Conservation (phyloP, 2,113 vertebrate genomes). For the Empidonax traillii region DNA sequence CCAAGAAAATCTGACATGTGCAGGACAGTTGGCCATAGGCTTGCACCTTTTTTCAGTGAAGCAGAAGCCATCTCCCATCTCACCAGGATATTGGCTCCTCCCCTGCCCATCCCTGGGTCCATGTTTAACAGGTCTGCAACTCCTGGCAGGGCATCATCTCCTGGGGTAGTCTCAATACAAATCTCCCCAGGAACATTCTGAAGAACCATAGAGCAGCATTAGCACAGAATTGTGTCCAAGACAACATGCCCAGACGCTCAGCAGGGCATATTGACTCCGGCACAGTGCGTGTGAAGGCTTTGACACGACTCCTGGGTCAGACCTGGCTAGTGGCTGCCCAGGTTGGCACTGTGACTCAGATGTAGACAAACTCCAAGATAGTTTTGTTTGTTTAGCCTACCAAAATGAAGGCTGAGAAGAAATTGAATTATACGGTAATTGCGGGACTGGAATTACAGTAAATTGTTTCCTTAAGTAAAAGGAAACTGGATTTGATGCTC, state of each 20-base stretch:
- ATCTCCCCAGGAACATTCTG: background rate
- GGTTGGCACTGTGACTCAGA: background rate
- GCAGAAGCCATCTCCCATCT: background rate
- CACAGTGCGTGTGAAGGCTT: background rate
- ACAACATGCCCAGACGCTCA: background rate
- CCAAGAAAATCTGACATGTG: background rate
- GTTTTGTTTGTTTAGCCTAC: constrained; percentile 5
- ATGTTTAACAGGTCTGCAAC: background rate
- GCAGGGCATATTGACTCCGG: background rate
- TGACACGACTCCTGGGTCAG: background rate
- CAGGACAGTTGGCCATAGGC: fast-evolving
- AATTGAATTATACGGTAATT: constrained; percentile 20
- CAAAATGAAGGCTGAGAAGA: constrained; percentile 2
- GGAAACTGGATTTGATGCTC: background rate
- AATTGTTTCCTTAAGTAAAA: constrained; percentile 32
- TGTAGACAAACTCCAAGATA: background rate
- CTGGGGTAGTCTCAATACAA: background rate
- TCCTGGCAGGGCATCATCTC: background rate
- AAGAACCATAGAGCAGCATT: background rate
- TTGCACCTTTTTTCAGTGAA: background rate
- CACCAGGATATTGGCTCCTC: background rate
- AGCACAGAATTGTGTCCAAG: background rate
- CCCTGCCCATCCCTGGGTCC: background rate
- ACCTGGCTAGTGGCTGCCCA: background rate
- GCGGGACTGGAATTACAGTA: background rate